Percentiles rank a stretch among this genome's conserved stretches.
phyloP scores from a whole-genome alignment of 2,113 vertebrate species.

The Rostratula benghalensis region DNA sequence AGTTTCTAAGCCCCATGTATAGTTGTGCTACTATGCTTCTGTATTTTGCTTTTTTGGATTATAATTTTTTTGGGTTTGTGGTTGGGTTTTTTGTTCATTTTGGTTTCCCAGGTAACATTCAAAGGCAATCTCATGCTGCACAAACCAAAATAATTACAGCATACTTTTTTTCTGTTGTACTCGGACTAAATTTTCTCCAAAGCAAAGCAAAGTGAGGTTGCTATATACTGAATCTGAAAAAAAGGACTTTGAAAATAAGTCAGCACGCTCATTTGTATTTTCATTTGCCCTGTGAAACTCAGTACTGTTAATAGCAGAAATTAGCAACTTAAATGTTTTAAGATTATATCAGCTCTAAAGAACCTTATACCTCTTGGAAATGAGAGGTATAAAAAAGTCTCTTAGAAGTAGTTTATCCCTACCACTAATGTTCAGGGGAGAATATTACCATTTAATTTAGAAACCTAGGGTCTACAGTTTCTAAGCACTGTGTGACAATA shows the following conservation, averaged over 20 bases:
- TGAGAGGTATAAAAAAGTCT: neutral
- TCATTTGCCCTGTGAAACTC: neutral
- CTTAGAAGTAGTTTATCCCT: neutral
- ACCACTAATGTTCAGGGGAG: neutral
- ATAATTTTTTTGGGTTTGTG: neutral
- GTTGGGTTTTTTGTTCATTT: neutral
- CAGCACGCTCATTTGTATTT: neutral
- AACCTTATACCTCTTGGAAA: neutral
- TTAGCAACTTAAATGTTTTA: neutral
- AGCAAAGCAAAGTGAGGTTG: neutral
- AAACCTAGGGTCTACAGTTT: neutral
- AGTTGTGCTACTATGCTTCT: neutral
- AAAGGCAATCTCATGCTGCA: neutral
- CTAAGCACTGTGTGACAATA: neutral
- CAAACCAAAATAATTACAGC: neutral
- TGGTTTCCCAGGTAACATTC: neutral
- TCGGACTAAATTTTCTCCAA: neutral
- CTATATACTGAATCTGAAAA: neutral
- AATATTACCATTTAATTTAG: neutral
- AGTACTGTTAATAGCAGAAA: neutral
- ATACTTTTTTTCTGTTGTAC: neutral
- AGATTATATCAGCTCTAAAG: neutral
- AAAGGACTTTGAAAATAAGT: neutral
- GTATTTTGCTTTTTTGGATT: neutral
- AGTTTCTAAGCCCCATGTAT: neutral